These are phyloP conservation scores for Xestoiulus laeticollis DNA, from an alignment of 2,888 invertebrate genomes.

Conservation along the genomic window DNA sequence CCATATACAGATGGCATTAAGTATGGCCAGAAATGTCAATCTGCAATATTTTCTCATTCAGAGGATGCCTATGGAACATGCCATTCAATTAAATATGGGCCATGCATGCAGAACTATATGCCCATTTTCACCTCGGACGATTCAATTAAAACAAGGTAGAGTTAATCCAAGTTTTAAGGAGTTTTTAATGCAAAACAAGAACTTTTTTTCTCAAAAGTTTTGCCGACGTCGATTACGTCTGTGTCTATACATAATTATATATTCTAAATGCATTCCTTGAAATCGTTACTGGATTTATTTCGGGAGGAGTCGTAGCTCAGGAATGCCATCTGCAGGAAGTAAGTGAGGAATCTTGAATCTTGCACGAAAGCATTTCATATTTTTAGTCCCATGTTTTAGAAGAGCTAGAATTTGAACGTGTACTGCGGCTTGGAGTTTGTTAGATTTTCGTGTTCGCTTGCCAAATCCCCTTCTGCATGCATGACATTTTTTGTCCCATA, in stretches of 20 bases:
- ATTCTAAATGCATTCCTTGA: not conserved
- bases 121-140: no score
- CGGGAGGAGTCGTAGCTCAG: not conserved
- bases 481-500: no score
- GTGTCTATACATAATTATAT: not conserved
- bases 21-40: no score
- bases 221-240: not conserved
- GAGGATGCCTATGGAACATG: no score
- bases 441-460: not conserved
- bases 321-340: slow-evolving; percentile 10
- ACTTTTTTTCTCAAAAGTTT: no score
- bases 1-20: no score
- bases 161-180: no score
- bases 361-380: slow-evolving; percentile 12
- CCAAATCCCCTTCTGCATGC: not conserved
- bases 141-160: no score
- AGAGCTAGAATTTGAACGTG: not conserved
- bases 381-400: not conserved
- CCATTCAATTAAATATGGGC: no score
- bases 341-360: slow-evolving; percentile 8
- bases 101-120: no score
- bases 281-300: not conserved
- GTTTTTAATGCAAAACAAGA: no score
- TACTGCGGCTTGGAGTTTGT: not conserved
- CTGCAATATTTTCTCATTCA: no score